Conservation (phyloP, 1,140 invertebrate species). For the Streblospio benedicti region DNA sequence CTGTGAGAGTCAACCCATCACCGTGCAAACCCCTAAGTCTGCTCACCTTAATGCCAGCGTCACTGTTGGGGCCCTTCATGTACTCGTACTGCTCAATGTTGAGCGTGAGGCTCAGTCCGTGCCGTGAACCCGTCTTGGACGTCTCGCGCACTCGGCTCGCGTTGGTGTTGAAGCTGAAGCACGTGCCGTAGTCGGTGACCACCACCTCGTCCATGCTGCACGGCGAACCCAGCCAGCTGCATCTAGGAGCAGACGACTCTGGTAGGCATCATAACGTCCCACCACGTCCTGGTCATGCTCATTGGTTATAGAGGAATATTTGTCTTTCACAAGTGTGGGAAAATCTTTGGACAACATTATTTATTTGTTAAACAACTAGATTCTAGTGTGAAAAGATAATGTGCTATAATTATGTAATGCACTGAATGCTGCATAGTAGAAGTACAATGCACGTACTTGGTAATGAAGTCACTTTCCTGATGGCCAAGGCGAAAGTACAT, state of each 20-base stretch:
- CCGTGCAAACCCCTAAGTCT: too few species aligned
- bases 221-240: conserved; percentile 22
- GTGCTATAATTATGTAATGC: too few species aligned
- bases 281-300: too few species aligned
- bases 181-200: conserved; percentile 30
- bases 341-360: too few species aligned
- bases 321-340: too few species aligned
- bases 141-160: not conserved
- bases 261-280: too few species aligned
- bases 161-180: conserved; percentile 26
- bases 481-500: not conserved
- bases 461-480: not conserved
- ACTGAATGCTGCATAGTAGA: not conserved
- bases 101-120: conserved; percentile 32
- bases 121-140: conserved; percentile 27
- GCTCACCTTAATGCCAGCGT: conserved; percentile 38
- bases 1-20: too few species aligned
- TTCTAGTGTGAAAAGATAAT: too few species aligned
- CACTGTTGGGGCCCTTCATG: conserved; percentile 35
- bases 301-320: too few species aligned
- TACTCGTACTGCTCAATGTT: conserved; percentile 41
- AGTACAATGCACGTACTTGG: not conserved
- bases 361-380: too few species aligned
- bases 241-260: conserved; percentile 24
- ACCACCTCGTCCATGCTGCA: conserved; percentile 25